phyloP scores from a whole-genome alignment of 2,797 vertebrate species.

The Eulemur rubriventer region DNA sequence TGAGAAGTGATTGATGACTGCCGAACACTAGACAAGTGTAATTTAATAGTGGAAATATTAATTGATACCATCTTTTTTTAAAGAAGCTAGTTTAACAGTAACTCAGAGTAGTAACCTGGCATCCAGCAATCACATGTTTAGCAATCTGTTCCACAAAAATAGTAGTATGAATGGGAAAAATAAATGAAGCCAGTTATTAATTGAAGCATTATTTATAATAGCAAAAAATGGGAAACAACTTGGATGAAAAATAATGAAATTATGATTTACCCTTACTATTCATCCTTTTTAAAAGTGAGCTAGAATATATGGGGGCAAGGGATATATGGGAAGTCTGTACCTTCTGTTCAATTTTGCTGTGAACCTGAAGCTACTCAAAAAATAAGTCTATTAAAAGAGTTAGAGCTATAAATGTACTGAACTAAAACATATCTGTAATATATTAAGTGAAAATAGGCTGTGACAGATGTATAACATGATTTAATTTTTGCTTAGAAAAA shows the following conservation, averaged over 20 bases:
- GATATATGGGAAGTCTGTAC: background rate
- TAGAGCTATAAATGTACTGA: background rate
- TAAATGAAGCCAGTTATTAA: background rate
- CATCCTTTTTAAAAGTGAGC: background rate
- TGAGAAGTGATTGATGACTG: background rate
- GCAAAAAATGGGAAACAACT: background rate
- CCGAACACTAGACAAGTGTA: background rate
- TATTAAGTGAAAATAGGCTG: constrained; percentile 7
- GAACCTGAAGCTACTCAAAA: background rate
- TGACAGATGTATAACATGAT: background rate
- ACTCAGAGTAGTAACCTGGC: background rate
- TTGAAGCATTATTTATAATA: background rate
- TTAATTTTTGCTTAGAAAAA: constrained; percentile 25
- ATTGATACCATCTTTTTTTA: background rate
- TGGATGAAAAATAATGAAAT: constrained; percentile 21
- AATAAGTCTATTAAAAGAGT: background rate
- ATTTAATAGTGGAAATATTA: background rate
- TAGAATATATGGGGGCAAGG: background rate
- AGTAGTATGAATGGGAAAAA: background rate
- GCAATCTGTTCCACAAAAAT: background rate
- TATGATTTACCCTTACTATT: background rate
- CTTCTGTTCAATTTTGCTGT: background rate
- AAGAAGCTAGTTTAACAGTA: background rate
- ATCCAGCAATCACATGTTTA: background rate
- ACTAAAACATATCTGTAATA: background rate